Evolutionary conservation across 2,113 vertebrate species (phyloP).

Genomic region (Rhombomys opimus): DNA sequence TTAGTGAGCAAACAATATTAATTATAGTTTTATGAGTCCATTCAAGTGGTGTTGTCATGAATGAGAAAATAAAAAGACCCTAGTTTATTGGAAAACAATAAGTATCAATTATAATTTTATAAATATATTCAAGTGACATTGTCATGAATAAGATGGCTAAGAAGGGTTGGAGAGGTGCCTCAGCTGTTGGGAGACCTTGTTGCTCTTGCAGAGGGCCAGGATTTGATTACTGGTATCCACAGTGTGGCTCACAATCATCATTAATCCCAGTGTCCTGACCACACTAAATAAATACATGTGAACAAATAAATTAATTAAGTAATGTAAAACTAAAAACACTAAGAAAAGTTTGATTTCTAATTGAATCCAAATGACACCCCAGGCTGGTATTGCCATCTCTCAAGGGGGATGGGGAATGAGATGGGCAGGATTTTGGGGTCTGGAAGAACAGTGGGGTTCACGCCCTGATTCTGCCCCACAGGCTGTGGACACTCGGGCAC

Average conservation of each 20-base stretch:
- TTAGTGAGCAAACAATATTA: background rate
- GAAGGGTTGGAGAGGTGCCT: background rate
- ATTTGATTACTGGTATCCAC: background rate
- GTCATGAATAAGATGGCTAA: background rate
- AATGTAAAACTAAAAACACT: background rate
- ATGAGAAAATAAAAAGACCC: background rate
- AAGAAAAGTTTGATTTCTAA: background rate
- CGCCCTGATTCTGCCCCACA: background rate
- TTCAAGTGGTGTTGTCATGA: background rate
- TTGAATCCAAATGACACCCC: background rate
- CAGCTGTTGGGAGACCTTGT: background rate
- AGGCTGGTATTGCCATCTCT: rapidly evolving
- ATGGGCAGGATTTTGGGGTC: background rate
- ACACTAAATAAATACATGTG: background rate
- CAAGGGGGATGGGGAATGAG: no score
- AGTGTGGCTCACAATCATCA: background rate
- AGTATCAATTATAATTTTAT: background rate
- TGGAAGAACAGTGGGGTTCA: background rate
- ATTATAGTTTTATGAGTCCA: background rate
- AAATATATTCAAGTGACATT: background rate
- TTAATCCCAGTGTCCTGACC: background rate
- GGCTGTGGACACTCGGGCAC: background rate
- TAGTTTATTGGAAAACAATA: background rate
- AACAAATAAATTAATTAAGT: background rate
- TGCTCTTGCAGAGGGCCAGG: background rate